Percentiles rank a stretch among this genome's conserved stretches.
These are phyloP conservation scores for Dallia pectoralis DNA, from an alignment of 2,797 vertebrate genomes.

Conservation along the genomic window DNA sequence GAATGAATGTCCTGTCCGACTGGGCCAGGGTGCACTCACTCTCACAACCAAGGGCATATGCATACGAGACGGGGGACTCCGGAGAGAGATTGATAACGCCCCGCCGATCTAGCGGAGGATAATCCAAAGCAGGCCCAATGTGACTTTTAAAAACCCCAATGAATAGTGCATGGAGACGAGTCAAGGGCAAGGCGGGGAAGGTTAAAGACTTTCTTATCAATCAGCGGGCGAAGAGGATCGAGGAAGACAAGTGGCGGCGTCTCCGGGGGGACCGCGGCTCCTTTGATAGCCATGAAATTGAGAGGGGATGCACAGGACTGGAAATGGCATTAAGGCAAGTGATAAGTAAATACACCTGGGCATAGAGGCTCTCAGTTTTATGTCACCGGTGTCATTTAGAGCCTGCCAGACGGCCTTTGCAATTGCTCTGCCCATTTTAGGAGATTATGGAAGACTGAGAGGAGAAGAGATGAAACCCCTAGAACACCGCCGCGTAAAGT, in stretches of 20 bases:
- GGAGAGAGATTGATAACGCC: conserved; percentile 76
- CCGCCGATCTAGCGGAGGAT: conserved; percentile 63
- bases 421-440: conserved; percentile 51
- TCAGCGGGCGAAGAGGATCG: conserved; percentile 63
- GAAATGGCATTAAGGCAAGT: conserved; percentile 45
- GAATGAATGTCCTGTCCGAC: conserved; percentile 75
- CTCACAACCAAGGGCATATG: conserved; percentile 67
- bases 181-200: conserved; percentile 70
- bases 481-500: not conserved
- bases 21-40: conserved; percentile 70
- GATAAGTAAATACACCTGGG: conserved; percentile 57
- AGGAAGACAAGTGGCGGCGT: conserved; percentile 59
- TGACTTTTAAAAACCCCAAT: conserved; percentile 74
- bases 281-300: conserved; percentile 64
- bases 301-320: conserved; percentile 62
- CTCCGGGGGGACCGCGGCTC: conserved; percentile 48
- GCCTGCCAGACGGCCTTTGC: conserved; percentile 30
- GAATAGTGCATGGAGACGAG: conserved; percentile 74
- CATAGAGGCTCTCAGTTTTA: conserved; percentile 56
- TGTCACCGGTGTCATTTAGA: conserved; percentile 55
- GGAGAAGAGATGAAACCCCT: not conserved
- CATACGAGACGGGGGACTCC: conserved; percentile 68
- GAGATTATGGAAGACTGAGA: conserved; percentile 7
- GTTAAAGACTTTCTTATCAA: conserved; percentile 75
- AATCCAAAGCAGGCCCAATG: conserved; percentile 70